phyloP scores from a whole-genome alignment of 2,797 vertebrate genomes.

The Mormyrops boulengeri region DNA sequence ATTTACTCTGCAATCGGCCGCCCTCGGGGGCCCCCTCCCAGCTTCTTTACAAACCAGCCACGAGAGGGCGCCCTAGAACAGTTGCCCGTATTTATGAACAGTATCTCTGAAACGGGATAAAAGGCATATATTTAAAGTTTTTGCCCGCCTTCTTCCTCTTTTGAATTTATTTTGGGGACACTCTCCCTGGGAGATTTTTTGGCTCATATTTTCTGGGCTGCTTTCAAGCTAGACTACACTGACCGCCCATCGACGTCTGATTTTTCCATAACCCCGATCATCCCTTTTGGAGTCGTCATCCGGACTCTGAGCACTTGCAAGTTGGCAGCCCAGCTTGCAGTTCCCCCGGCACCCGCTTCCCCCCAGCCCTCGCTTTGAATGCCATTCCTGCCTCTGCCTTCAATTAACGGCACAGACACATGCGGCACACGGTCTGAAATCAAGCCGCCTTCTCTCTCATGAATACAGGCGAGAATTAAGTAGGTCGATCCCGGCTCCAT shows the following conservation, averaged over 20 bases:
- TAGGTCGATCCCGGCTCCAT: background rate
- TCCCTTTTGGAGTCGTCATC: background rate
- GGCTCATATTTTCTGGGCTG: background rate
- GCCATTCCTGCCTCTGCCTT: background rate
- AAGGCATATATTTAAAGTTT: background rate
- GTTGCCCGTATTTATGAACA: background rate
- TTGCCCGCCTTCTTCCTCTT: background rate
- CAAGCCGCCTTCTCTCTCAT: background rate
- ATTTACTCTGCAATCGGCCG: too few species aligned
- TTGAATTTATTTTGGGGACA: background rate
- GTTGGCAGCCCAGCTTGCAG: background rate
- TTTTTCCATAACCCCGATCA: background rate
- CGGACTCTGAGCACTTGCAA: background rate
- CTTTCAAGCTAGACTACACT: background rate
- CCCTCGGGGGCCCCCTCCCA: too few species aligned
- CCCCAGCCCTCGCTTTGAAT: background rate
- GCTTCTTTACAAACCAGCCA: background rate
- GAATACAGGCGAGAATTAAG: background rate
- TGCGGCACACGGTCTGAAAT: background rate
- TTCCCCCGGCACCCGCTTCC: background rate
- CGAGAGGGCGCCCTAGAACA: background rate
- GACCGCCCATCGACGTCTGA: background rate
- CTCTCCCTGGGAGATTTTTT: background rate
- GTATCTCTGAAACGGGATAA: background rate
- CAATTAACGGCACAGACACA: constrained; percentile 10